Percentiles rank a stretch among this genome's conserved stretches.
Conservation (phyloP, 1,140 invertebrate species). For the Parasteatoda tepidariorum region DNA sequence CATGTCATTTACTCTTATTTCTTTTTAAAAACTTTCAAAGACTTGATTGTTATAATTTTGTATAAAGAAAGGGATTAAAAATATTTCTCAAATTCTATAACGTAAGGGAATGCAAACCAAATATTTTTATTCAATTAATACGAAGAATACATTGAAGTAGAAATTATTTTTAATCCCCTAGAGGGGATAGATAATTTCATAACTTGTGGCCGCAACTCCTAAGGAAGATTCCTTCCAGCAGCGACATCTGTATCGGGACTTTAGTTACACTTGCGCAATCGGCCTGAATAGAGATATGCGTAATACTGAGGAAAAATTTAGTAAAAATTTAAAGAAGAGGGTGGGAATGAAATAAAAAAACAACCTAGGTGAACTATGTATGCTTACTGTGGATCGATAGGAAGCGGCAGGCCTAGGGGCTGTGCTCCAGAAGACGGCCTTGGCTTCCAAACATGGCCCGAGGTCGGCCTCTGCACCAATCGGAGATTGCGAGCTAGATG, state of each 20-base stretch:
- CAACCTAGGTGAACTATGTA: conserved; percentile 26
- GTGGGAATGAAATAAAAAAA: conserved; percentile 13
- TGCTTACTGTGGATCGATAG: conserved; percentile 24
- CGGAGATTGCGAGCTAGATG: conserved; percentile 36
- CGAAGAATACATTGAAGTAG: no score
- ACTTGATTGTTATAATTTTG: no score
- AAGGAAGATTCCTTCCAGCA: neutral
- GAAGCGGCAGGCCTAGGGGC: conserved; percentile 1
- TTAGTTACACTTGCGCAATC: conserved; percentile 2
- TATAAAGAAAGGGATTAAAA: no score
- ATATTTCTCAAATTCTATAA: no score
- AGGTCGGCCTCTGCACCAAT: conserved; percentile 30
- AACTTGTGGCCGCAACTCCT: neutral
- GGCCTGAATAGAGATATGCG: neutral
- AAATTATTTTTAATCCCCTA: no score
- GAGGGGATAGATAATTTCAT: no score
- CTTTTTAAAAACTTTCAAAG: no score
- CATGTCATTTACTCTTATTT: no score
- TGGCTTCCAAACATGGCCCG: conserved; percentile 46
- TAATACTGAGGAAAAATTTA: neutral
- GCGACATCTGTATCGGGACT: neutral
- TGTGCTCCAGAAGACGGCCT: conserved; percentile 43
- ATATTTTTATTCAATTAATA: no score
- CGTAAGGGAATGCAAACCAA: no score
- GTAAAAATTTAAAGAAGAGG: neutral